Conservation (phyloP, 2,113 vertebrate genomes). For the Apus apus region DNA sequence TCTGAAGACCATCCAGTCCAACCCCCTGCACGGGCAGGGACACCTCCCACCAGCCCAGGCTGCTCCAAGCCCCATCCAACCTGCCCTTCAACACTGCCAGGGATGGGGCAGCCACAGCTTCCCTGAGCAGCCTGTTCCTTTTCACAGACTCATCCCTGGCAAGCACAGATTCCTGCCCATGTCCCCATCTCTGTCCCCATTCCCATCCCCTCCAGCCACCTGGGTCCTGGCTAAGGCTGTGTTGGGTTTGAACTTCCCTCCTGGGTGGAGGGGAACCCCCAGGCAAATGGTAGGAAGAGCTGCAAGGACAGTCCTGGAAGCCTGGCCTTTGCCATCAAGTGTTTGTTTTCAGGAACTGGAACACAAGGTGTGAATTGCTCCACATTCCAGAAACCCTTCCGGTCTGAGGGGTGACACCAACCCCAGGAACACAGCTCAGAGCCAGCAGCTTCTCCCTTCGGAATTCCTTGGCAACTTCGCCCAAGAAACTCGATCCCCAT, state of each 20-base stretch:
- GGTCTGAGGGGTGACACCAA: not conserved
- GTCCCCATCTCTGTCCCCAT: too few relatives aligned
- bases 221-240: not conserved
- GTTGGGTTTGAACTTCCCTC: not conserved
- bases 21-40: too few relatives aligned
- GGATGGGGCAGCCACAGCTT: too few relatives aligned
- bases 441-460: not conserved
- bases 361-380: not conserved
- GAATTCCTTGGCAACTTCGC: not conserved
- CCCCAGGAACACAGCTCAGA: not conserved
- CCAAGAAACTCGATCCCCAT: not conserved
- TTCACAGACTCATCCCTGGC: not conserved
- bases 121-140: not conserved
- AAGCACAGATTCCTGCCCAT: not conserved
- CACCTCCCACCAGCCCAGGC: too few relatives aligned
- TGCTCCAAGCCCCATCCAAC: too few relatives aligned
- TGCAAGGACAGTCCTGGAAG: not conserved
- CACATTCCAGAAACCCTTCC: not conserved
- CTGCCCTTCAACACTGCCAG: too few relatives aligned
- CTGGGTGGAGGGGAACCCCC: rapidly evolving
- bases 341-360: not conserved
- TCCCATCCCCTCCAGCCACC: rapidly evolving
- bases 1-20: too few relatives aligned
- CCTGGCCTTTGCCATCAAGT: not conserved
- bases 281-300: not conserved